These are phyloP conservation scores for Drosophila mimica DNA, from an alignment of 2,888 invertebrate genomes.

Conservation along the genomic window DNA sequence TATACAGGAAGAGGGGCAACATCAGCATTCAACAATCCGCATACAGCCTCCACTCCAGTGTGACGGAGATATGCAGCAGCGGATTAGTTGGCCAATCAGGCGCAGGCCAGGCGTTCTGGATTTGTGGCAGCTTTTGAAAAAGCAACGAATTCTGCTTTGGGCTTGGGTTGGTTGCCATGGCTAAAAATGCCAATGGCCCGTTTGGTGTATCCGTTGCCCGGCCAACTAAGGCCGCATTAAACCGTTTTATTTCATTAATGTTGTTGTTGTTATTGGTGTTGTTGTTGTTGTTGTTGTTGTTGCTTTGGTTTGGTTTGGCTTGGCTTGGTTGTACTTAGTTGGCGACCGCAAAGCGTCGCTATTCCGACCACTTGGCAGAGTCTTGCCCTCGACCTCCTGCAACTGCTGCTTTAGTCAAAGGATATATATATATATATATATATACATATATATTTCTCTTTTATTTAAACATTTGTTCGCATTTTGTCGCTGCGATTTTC, in stretches of 20 bases:
- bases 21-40: slow-evolving; percentile 2
- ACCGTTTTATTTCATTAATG: slow-evolving; percentile 64
- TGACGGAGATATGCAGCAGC: slow-evolving; percentile 41
- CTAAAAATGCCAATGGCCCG: slow-evolving; percentile 55
- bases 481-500: slow-evolving; percentile 28
- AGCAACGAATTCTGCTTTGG: slow-evolving; percentile 4
- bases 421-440: neutral
- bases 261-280: slow-evolving; percentile 36
- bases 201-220: slow-evolving; percentile 44
- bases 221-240: slow-evolving; percentile 72
- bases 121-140: slow-evolving; percentile 49
- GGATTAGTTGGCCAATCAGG: slow-evolving; percentile 75
- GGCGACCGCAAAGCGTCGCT: slow-evolving; percentile 26
- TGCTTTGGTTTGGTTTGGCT: slow-evolving; percentile 33
- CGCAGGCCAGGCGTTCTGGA: slow-evolving; percentile 59
- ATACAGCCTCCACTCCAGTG: neutral
- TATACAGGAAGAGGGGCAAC: neutral
- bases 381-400: neutral
- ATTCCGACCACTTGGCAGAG: slow-evolving; percentile 6
- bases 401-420: slow-evolving; percentile 45
- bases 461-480: slow-evolving; percentile 23
- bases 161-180: slow-evolving; percentile 63
- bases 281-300: slow-evolving; percentile 37
- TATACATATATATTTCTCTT: neutral
- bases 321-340: slow-evolving; percentile 47